A percentile compares a stretch with the other conserved stretches of the same genome.
These are phyloP conservation scores for Caerostris extrusa DNA, from an alignment of 1,140 invertebrate species.

Conservation along the genomic window DNA sequence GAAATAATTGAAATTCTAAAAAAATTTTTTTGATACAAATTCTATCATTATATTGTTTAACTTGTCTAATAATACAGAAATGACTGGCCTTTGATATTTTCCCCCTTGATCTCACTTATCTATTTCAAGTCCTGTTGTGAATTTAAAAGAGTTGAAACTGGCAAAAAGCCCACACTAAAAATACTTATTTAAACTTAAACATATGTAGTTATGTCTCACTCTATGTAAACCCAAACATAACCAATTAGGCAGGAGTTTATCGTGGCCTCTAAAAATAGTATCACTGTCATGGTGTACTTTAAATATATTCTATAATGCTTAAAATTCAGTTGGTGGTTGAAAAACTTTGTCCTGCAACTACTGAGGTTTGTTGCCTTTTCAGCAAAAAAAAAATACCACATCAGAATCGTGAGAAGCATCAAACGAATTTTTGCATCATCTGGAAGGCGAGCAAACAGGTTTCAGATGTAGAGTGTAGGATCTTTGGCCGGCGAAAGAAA, in stretches of 20 bases:
- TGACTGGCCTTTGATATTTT: neutral
- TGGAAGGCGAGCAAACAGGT: slow-evolving; percentile 13
- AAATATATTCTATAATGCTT: neutral
- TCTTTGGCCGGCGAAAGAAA: slow-evolving; percentile 28
- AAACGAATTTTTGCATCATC: slow-evolving; percentile 30
- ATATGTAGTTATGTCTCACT: neutral
- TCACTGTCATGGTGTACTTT: neutral
- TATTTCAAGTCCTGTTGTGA: neutral
- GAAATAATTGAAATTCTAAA: neutral
- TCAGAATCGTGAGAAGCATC: slow-evolving; percentile 48
- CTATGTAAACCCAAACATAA: neutral
- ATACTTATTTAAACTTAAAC: neutral
- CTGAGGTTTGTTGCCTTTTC: slow-evolving; percentile 9
- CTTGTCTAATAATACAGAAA: neutral
- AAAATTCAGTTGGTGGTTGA: neutral
- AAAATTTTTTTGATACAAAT: neutral
- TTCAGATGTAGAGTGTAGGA: slow-evolving; percentile 28
- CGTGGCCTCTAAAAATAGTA: neutral
- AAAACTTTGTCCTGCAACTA: neutral
- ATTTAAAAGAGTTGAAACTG: neutral
- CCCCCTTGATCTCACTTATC: neutral
- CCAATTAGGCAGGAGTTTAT: neutral
- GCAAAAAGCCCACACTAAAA: neutral
- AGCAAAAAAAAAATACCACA: slow-evolving; percentile 41
- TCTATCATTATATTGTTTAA: too few species aligned